Base-by-base conservation (phyloP, 2,113 vertebrate species). In the Shinisaurus crocodilurus region DNA sequence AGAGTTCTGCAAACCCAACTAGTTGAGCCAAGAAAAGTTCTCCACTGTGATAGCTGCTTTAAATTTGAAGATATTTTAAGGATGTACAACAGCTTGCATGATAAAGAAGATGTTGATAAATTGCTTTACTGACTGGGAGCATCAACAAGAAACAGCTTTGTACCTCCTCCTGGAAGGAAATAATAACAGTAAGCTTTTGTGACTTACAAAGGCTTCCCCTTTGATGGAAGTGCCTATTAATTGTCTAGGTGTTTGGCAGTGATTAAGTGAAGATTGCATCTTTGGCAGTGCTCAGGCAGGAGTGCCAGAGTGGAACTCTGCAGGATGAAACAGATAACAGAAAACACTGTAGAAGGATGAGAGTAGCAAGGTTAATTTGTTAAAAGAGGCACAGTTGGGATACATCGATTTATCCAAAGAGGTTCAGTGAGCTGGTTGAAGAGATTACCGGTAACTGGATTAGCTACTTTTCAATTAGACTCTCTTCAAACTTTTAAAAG, bases 401-500 rank as follows among this genome's bases (percentile, higher is more conserved):
- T 79, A 54, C 74, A 67, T 69, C 79, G 60, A 79, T 85, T 79
- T 29, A 40, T 69, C 40, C 72, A 79, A 34, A 43, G 34, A 90
- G 32, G 34, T 67, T 87, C 57, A 45, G 29, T 77, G 82, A 77
- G 40, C 12, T 37, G n/a, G 60, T 90, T 77, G 37, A 79, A 85
- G 34, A 89, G 82, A 85, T 90, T 79, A n/a, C n/a, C n/a, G n/a
- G n/a, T n/a, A 79, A 67, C 60, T 40, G 5, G 60, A 69, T 90
- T 69, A 90, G 74, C 60, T 34, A 69, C 83, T 79, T 90, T 90
- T 85, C 82, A 90, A 57, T 90, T 85, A 85, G 25, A 32, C 25
- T 69, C 74, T n/a, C 74, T 85, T 85, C 82, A 85, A 18, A 79
- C 60, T 85, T 85, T 69, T 34, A 67, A 76, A 85, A 50, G 37